Evolutionary conservation across 2,113 vertebrate species (phyloP).

Genomic region (Paralichthys olivaceus): DNA sequence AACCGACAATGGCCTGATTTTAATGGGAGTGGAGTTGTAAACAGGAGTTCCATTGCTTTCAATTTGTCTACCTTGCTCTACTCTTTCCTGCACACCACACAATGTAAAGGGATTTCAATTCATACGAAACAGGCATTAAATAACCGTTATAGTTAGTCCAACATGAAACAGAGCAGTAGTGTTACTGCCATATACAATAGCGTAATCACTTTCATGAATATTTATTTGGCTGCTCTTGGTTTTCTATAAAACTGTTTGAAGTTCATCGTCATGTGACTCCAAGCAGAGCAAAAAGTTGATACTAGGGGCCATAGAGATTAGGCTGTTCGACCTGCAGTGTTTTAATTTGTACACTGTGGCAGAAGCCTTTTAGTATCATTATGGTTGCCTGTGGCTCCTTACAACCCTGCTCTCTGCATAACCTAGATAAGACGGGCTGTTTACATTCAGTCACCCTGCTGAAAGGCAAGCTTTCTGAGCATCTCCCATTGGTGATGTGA

Average conservation of each 20-base stretch:
- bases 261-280: constrained; percentile 51
- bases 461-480: constrained; percentile 62
- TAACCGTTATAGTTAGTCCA: constrained; percentile 41
- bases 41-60: neutral
- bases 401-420: constrained; percentile 74
- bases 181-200: constrained; percentile 45
- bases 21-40: constrained; percentile 11
- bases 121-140: constrained; percentile 52
- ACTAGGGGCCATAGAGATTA: constrained; percentile 69
- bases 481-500: constrained; percentile 60
- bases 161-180: constrained; percentile 53
- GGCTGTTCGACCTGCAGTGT: constrained; percentile 71
- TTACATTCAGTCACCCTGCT: constrained; percentile 48
- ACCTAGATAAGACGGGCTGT: constrained; percentile 76
- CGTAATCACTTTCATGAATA: constrained; percentile 60
- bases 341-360: constrained; percentile 79
- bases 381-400: constrained; percentile 67
- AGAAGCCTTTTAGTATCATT: constrained; percentile 70
- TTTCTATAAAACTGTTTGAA: constrained; percentile 69
- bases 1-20: constrained; percentile 44
- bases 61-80: constrained; percentile 24
- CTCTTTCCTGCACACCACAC: constrained; percentile 16
- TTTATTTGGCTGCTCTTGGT: constrained; percentile 61
- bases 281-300: constrained; percentile 65
- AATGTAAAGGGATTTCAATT: constrained; percentile 44